Base-by-base conservation (phyloP, 2,888 invertebrate genomes). In the Lutraria lutraria region DNA sequence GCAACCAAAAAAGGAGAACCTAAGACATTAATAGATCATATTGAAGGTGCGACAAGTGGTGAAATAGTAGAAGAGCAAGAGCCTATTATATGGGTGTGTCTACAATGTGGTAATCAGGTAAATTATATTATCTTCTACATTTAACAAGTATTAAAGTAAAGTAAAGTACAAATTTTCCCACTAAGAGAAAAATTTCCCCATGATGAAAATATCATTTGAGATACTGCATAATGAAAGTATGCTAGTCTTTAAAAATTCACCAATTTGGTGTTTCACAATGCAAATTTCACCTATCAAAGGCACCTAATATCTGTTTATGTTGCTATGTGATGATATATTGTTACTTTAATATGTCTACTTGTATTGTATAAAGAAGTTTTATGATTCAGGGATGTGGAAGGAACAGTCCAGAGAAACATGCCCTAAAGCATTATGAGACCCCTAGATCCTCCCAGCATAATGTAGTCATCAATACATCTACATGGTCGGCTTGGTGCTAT, bases 81-180 rank as follows among this genome's bases (percentile, higher is more conserved):
- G 72, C 86, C 94, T 19, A 94, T 95, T 13, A 90, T 96, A 21
- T 96, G 96, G 95, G 93, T 96, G 29, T 96, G 96, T 93, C 93
- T 96, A 60, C 96, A 96, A 91, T 96, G 96, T 94, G 96, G 96
- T 8, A 90, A 96, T 88, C 96, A 96, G 95, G 96, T 96, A 90
- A 68, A 68, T 68, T 6, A n/a, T n/a, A 0, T 68, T 25, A 25
- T 25, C 12, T 63, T 25, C n/a, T 68, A 25, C 25, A 68, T 43
- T 43, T 43, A 4, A 43, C 43, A 43, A 43, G 43, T 2, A 43
- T 43, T 43, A 4, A 43, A n/a, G n/a, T n/a, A n/a, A n/a, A n/a
- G n/a, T n/a, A n/a, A n/a, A n/a, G n/a, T n/a, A n/a, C n/a, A n/a
- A n/a, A n/a, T n/a, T n/a, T n/a, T n/a, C n/a, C n/a, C n/a, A n/a